A percentile compares a stretch with the other conserved stretches of the same genome.
These are phyloP conservation scores for Drosophila maculinotata DNA, from an alignment of 2,888 invertebrate genomes.

Conservation along the genomic window DNA sequence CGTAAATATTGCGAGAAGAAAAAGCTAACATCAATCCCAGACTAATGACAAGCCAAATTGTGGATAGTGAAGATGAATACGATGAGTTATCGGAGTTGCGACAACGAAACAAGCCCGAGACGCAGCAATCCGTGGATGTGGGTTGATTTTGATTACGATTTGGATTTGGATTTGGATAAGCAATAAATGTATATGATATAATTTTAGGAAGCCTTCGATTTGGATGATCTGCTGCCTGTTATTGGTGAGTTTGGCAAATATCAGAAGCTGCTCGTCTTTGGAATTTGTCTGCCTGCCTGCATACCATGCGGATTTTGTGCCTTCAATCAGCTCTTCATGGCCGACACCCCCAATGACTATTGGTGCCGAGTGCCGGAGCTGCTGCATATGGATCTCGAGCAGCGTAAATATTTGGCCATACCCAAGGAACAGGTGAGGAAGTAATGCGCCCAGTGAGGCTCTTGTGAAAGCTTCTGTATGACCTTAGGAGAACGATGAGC, in stretches of 20 bases:
- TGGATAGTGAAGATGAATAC: constrained; percentile 72
- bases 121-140: constrained; percentile 66
- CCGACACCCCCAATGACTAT: constrained; percentile 93
- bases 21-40: neutral
- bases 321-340: constrained; percentile 97
- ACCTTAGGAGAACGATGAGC: constrained; percentile 81
- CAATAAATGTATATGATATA: neutral
- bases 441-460: neutral
- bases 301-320: constrained; percentile 96
- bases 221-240: constrained; percentile 93
- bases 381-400: constrained; percentile 86
- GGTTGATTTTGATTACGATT: neutral
- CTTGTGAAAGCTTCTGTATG: neutral
- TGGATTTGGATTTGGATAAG: neutral
- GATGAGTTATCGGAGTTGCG: constrained; percentile 73
- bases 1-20: constrained; percentile 5
- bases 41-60: constrained; percentile 60
- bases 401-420: constrained; percentile 88
- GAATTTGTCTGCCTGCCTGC: constrained; percentile 95
- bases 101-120: constrained; percentile 48
- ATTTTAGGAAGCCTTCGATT: constrained; percentile 87
- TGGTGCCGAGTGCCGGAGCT: constrained; percentile 93
- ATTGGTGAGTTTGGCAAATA: constrained; percentile 96
- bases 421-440: constrained; percentile 86
- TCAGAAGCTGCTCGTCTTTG: constrained; percentile 93